These are phyloP conservation scores for Stomorhina lunata DNA, from an alignment of 2,888 invertebrate species.

Conservation along the genomic window DNA sequence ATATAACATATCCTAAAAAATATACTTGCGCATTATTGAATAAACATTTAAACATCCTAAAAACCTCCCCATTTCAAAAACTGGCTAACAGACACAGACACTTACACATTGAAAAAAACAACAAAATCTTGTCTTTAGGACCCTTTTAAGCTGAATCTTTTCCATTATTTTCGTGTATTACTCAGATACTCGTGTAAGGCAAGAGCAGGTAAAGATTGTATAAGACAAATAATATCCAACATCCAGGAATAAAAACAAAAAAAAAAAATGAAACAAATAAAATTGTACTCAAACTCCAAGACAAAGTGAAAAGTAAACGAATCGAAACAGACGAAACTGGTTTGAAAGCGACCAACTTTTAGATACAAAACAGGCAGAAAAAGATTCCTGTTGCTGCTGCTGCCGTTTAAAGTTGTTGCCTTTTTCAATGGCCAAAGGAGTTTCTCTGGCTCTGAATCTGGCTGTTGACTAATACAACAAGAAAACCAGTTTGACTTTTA, in stretches of 20 bases:
- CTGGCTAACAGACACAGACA: constrained; percentile 9
- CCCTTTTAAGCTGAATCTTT: constrained; percentile 24
- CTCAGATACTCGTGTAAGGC: constrained; percentile 10
- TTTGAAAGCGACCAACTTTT: constrained; percentile 46
- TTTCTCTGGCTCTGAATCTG: constrained; percentile 31
- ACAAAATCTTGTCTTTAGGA: not conserved
- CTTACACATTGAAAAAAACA: constrained; percentile 17
- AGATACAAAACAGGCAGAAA: not conserved
- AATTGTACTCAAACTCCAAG: not conserved
- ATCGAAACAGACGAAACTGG: constrained; percentile 59
- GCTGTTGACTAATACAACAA: constrained; percentile 4
- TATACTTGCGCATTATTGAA: constrained; percentile 2
- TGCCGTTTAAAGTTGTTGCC: not conserved
- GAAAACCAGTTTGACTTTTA: constrained; percentile 53
- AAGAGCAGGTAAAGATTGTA: constrained; percentile 34
- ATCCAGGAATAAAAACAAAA: not conserved
- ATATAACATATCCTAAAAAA: not conserved
- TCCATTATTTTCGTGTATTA: not conserved
- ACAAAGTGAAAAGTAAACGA: constrained; percentile 58
- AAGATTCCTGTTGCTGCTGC: constrained; percentile 50
- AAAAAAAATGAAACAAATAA: constrained; percentile 22
- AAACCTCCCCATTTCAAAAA: constrained; percentile 43
- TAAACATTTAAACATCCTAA: constrained; percentile 52
- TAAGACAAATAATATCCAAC: constrained; percentile 16
- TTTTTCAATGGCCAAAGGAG: constrained; percentile 44